A percentile compares a stretch with the other conserved stretches of the same genome.
phyloP scores from a whole-genome alignment of 2,888 invertebrate species.

The Chelonus formosanus region DNA sequence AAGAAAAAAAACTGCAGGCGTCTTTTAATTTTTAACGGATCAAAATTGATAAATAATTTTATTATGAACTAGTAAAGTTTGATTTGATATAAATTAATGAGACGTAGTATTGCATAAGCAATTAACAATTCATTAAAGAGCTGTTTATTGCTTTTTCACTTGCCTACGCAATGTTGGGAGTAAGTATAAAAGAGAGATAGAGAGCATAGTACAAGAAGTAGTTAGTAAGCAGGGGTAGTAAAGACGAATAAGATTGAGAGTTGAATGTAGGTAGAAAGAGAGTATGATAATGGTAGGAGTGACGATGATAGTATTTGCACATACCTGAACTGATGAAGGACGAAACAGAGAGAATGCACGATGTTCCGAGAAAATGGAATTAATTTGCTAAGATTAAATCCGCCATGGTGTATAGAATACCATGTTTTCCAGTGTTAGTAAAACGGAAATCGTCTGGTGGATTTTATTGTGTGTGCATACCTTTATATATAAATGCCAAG shows the following conservation, averaged over 20 bases:
- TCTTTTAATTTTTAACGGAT: no score
- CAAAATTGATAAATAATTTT: no score
- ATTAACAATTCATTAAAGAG: constrained; percentile 65
- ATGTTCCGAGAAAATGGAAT: constrained; percentile 64
- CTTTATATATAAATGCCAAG: not conserved
- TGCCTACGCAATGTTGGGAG: constrained; percentile 48
- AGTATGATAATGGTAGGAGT: constrained; percentile 42
- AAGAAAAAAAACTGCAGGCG: no score
- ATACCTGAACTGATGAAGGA: constrained; percentile 62
- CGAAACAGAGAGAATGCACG: constrained; percentile 64
- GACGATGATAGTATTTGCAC: constrained; percentile 39
- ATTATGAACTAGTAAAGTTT: constrained; percentile 42
- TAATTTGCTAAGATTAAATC: constrained; percentile 64
- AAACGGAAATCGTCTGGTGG: constrained; percentile 16
- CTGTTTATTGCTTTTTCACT: constrained; percentile 43
- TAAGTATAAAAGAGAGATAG: constrained; percentile 26
- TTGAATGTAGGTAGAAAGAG: constrained; percentile 17
- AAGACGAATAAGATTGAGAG: not conserved
- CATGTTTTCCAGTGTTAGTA: constrained; percentile 20
- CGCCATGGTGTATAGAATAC: constrained; percentile 35
- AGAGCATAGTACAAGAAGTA: constrained; percentile 20
- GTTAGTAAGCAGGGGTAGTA: constrained; percentile 8
- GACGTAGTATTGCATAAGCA: constrained; percentile 64
- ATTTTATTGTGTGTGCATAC: not conserved
- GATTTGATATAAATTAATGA: constrained; percentile 65